Conservation (phyloP, 2,888 invertebrate genomes). For the Latheticus oryzae region DNA sequence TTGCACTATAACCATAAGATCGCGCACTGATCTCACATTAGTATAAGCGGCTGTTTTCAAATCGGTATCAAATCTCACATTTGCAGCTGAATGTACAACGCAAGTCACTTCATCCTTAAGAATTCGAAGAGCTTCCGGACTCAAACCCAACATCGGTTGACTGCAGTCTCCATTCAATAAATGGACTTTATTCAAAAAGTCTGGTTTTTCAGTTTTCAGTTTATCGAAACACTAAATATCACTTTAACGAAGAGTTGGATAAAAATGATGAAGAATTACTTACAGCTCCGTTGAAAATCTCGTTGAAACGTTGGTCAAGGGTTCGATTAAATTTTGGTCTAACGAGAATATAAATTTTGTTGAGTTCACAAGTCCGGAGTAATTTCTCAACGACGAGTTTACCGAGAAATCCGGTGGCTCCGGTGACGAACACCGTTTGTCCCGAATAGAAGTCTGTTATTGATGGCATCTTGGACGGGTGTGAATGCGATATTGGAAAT, state of each 20-base stretch:
- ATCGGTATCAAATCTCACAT: constrained; percentile 80
- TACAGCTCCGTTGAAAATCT: constrained; percentile 72
- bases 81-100: constrained; percentile 82
- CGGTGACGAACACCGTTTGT: constrained; percentile 59
- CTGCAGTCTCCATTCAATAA: constrained; percentile 69
- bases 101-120: constrained; percentile 70
- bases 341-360: constrained; percentile 57
- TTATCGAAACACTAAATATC: constrained; percentile 49
- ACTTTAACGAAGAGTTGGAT: not conserved
- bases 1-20: constrained; percentile 74
- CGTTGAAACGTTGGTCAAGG: constrained; percentile 61
- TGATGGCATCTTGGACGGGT: constrained; percentile 31
- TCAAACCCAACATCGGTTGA: constrained; percentile 68
- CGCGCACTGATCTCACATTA: constrained; percentile 76
- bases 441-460: constrained; percentile 54
- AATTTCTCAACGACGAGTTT: constrained; percentile 59
- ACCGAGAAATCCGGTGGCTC: constrained; percentile 63
- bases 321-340: constrained; percentile 58
- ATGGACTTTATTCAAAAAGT: constrained; percentile 63
- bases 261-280: constrained; percentile 53
- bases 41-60: constrained; percentile 75
- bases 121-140: constrained; percentile 61
- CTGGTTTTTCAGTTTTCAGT: constrained; percentile 57
- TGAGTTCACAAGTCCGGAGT: constrained; percentile 54
- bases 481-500: not conserved